Evolutionary conservation across 2,113 vertebrate genomes (phyloP), one percentile per base, ranked within the genome.

Genomic region (Syngnathoides biaculeatus): DNA sequence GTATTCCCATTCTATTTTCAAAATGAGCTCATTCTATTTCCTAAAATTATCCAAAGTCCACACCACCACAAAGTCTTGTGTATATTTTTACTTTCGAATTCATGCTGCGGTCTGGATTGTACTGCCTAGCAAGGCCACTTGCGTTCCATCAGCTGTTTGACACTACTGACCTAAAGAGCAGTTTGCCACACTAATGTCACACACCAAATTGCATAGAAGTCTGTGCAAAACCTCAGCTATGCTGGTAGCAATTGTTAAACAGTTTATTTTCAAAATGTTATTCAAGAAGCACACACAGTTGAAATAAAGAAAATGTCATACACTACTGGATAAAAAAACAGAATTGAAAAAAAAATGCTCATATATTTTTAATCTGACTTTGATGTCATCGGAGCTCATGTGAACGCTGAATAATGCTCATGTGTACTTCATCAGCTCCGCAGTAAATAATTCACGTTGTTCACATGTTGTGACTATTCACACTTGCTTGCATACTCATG

Each of bases 401-500:
- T 8, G 13, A 24, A 17, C 24, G 24, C 55, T 62, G 39, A 22
- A 22, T 24, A 61, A 62, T 24, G 60, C 40, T 62, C 11, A 62
- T 26, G 55, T 57, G 15, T 17, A 45, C n/a, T 38, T 13, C 20
- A 8, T 61, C 35, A 61, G 14, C 60, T 42, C 13, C 8, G 40
- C 22, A 26, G 60, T 62, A 43, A 62, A 45, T 61, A 42, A 61
- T 61, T 62, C 10, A 27, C 40, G 68, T 63, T 67, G 60, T 64
- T 65, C 64, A 65, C 64, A 65, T 65, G 64, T 30, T 35, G 27
- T 65, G 64, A 62, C 48, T 65, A 52, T 42, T 68, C 65, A 58
- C 62, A 75, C 45, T 26, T 62, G 60, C 80, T 39, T 56, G 66
- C 74, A 80, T 57, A 59, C 67, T 45, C 56, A 55, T 60, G 63